Conservation (phyloP, 2,113 vertebrate species). For the Cariama cristata region DNA sequence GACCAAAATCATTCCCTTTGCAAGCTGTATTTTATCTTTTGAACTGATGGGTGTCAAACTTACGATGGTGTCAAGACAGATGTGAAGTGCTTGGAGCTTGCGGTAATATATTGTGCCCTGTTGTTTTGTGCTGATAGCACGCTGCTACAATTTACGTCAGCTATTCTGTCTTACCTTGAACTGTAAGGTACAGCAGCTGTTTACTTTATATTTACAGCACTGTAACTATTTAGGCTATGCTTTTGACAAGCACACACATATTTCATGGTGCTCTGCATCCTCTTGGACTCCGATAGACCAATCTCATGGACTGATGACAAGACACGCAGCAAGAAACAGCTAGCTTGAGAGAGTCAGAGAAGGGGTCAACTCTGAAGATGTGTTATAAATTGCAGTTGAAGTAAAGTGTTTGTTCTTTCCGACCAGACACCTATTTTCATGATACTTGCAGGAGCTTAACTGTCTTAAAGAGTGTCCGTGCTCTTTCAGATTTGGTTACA, state of each 20-base stretch:
- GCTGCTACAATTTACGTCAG: conserved; percentile 53
- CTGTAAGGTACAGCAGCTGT: conserved; percentile 57
- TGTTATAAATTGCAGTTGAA: background rate
- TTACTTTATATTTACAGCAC: conserved; percentile 59
- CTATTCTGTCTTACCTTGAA: conserved; percentile 69
- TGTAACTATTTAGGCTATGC: conserved; percentile 63
- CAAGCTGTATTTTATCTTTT: conserved; percentile 65
- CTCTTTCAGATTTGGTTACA: background rate
- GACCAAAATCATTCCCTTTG: background rate
- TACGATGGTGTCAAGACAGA: conserved; percentile 60
- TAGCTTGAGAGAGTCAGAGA: background rate
- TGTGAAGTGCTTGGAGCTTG: conserved; percentile 17
- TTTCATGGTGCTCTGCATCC: conserved; percentile 37
- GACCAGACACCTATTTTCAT: background rate
- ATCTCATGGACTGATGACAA: background rate
- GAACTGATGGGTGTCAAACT: conserved; percentile 66
- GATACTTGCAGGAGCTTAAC: background rate
- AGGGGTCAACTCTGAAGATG: background rate
- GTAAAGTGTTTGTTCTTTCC: background rate
- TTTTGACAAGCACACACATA: conserved; percentile 49
- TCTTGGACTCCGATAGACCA: background rate
- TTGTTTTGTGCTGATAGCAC: conserved; percentile 64
- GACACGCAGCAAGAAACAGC: background rate
- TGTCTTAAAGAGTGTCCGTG: background rate
- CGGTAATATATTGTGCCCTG: conserved; percentile 31